phyloP scores from a whole-genome alignment of 2,888 invertebrate species.

The Dryocosmus kuriphilus region DNA sequence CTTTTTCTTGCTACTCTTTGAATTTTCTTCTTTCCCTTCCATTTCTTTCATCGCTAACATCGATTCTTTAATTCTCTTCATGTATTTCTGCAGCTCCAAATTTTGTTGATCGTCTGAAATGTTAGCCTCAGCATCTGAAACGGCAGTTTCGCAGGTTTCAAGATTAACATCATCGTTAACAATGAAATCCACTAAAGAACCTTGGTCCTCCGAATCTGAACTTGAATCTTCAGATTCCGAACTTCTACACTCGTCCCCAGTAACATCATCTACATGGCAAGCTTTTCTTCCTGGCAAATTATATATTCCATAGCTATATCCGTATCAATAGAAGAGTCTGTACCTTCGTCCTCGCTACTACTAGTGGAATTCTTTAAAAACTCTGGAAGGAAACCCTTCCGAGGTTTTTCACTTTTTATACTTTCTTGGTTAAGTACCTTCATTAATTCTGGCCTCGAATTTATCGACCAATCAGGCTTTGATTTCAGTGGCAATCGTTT shows the following conservation, averaged over 20 bases:
- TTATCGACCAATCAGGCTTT: background rate
- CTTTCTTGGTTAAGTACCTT: background rate
- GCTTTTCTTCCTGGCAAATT: background rate
- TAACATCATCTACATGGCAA: background rate
- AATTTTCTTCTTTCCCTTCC: background rate
- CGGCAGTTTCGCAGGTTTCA: background rate
- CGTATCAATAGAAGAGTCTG: background rate
- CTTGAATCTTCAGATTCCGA: background rate
- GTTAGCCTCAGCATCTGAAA: background rate
- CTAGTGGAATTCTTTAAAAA: background rate
- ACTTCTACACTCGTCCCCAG: background rate
- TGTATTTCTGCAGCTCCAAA: background rate
- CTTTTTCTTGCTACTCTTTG: conserved; percentile 26
- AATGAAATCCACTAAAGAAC: background rate
- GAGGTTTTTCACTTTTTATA: background rate
- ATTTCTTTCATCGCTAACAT: background rate
- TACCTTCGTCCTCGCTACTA: conserved; percentile 10
- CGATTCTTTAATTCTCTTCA: background rate
- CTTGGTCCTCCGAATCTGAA: background rate
- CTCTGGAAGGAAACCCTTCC: background rate
- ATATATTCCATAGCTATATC: conserved; percentile 1
- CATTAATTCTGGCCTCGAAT: background rate
- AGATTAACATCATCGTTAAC: background rate
- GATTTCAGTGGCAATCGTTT: background rate
- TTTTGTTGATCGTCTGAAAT: background rate